Evolutionary conservation across 2,888 invertebrate genomes (phyloP), one percentile per base, ranked within the genome.

Genomic region (Diplolepis rosae): DNA sequence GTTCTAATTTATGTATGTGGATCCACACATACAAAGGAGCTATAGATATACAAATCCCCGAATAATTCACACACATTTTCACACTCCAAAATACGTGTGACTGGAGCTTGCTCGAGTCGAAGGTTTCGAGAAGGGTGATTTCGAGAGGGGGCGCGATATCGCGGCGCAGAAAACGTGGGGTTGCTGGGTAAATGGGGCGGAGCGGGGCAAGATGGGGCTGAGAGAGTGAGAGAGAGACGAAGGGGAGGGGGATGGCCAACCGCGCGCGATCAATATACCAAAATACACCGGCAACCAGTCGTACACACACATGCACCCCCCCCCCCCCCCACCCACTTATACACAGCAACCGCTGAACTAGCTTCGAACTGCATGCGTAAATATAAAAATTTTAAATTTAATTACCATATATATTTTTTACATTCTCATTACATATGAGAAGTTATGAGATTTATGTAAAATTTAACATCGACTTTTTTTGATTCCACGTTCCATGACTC

Each of bases 261-360:
- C 83, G 85, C 84, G 84, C 84, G 83, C 89, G 88, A 88, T 88
- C 88, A 88, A 88, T 88, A 88, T 88, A 88, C 88, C 88, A 88
- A 88, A 88, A 88, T 88, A 88, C 87, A 85, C 85, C 85, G 86
- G 84, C 86, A 87, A 84, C 82, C 82, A 84, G 83, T 81, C 79
- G 80, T 83, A 80, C 80, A 76, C 76, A 79, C 75, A 77, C 76
- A 73, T 72, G 77, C 75, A 78, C 81, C 75, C 77, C 75, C 70
- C 56, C 48, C 22, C 18, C 51, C 54, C 48, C 28, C 1, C 15
- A 30, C 30, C 15, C 5, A 32, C 11, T 2, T 28, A 30, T 15
- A 54, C 28, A 30, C n/a, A 27, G 15, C 15, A 32, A 61, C 39
- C 27, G 24, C n/a, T n/a, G 39, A 61, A 61, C 39, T n/a, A 61